A percentile compares a stretch with the other conserved stretches of the same genome.
Evolutionary conservation across 2,113 vertebrate species (phyloP).

Genomic region (Tamias sibiricus): DNA sequence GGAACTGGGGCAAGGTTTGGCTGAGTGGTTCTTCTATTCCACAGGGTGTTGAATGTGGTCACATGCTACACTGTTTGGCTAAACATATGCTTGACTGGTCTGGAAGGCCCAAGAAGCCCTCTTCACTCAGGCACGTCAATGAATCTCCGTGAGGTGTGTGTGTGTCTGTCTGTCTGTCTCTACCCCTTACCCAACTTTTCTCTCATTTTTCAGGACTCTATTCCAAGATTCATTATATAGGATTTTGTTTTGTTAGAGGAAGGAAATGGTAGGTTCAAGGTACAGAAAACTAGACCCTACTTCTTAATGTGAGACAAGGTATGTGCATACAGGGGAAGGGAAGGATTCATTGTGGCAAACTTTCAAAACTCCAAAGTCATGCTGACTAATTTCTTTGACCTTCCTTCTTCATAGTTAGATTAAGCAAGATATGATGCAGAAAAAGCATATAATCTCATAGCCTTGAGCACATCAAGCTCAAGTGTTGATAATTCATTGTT

Average conservation of each 20-base stretch:
- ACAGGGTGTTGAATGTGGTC: rapidly evolving
- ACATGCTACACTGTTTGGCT: background rate
- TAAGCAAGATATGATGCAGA: background rate
- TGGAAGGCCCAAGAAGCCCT: background rate
- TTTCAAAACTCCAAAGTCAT: background rate
- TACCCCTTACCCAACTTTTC: background rate
- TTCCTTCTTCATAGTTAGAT: background rate
- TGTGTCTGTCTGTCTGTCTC: background rate
- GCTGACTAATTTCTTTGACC: background rate
- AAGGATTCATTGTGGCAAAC: background rate
- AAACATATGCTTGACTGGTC: no score
- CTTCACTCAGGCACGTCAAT: no score
- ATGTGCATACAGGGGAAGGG: background rate
- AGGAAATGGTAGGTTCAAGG: background rate
- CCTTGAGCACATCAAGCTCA: background rate
- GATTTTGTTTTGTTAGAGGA: background rate
- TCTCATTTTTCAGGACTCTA: background rate
- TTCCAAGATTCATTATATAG: background rate
- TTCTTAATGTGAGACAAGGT: background rate
- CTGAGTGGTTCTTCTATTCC: background rate
- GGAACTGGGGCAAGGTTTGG: background rate
- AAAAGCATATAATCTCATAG: background rate
- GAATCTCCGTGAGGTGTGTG: background rate
- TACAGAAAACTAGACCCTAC: background rate
- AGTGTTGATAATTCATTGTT: background rate